Evolutionary conservation across 2,113 vertebrate species (phyloP), one percentile per base, ranked within the genome.

Genomic region (Bufo gargarizans): DNA sequence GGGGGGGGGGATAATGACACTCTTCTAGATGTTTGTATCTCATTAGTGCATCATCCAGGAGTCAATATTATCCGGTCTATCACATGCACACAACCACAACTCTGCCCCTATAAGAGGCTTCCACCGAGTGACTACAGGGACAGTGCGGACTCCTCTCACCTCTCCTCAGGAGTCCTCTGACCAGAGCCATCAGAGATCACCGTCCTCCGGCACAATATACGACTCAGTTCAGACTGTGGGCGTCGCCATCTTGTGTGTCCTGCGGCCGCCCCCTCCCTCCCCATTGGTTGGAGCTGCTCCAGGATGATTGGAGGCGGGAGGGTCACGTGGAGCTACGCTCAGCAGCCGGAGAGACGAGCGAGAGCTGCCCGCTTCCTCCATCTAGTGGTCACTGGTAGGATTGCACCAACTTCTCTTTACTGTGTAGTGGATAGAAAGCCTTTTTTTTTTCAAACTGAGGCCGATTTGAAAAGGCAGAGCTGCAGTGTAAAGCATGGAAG

Each of bases 81-180:
- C 1, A n/a, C 71, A 17, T 49, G 43, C 22, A 72, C 4, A 5
- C 69, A 74, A 17, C 6, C 43, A 74, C 71, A 47, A 49, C 45
- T 12, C 71, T 72, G 20, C 16, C 12, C 69, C 2, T 74, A 3
- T 33, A 19, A 69, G 16, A 33, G 22, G 3, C 63, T n/a, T 2
- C 20, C 7, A 69, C 7, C 43, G 11, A 10, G 47, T 50, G 17
- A 53, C 16, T 77, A 4, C 9, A 0, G 74, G 53, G 17, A 3
- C n/a, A 8, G 4, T 76, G n/a, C n/a, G n/a, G 72, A 4, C 0
- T 16, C 3, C 22, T 2, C 74, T 49, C 49, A 88, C 86, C 86
- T 82, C 67, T 88, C 53, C 67, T 59, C 67, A 82, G 22, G 17
- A 88, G 7, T 20, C 79, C 55, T 22, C 79, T 82, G 53, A 88